A percentile compares a stretch with the other conserved stretches of the same genome.
These are phyloP conservation scores for Cassiopea andromeda DNA, from an alignment of 30 jellyfish, hydroid and myxozoan genomes.

Conservation along the genomic window DNA sequence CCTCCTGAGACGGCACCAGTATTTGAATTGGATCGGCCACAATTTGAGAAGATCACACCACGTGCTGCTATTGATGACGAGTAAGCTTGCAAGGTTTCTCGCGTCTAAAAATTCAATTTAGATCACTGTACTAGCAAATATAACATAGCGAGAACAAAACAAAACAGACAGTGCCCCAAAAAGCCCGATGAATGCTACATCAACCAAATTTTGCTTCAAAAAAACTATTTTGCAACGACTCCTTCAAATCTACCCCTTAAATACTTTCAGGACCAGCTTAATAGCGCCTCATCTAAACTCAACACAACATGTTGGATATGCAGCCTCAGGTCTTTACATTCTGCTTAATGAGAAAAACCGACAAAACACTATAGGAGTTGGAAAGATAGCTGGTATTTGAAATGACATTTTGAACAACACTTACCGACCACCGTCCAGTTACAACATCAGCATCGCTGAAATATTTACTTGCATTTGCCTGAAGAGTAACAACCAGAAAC, in stretches of 20 bases:
- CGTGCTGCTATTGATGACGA: conserved; percentile 77
- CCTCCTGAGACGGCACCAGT: conserved; percentile 75
- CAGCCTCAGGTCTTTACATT: background rate
- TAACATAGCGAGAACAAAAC: too few species aligned
- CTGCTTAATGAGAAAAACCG: background rate
- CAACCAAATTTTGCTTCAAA: too few species aligned
- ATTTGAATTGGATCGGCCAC: conserved; percentile 41
- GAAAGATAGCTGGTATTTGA: background rate
- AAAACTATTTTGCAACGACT: background rate
- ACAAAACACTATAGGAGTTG: background rate
- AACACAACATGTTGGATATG: background rate
- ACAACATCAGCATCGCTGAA: conserved; percentile 82
- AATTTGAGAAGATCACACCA: conserved; percentile 82
- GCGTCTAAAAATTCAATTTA: conserved; percentile 22
- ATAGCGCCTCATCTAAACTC: background rate
- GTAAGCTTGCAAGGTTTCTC: conserved; percentile 57
- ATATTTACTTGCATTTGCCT: conserved; percentile 73
- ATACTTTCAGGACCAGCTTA: background rate
- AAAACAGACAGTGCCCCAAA: too few species aligned
- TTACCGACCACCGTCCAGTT: conserved; percentile 84
- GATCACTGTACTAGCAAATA: too few species aligned
- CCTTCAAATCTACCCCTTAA: background rate
- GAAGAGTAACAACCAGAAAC: background rate
- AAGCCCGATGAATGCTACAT: too few species aligned
- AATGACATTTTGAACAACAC: conserved; percentile 6